Base-by-base conservation (phyloP, 1,140 invertebrate genomes). In the Centruroides vittatus region DNA sequence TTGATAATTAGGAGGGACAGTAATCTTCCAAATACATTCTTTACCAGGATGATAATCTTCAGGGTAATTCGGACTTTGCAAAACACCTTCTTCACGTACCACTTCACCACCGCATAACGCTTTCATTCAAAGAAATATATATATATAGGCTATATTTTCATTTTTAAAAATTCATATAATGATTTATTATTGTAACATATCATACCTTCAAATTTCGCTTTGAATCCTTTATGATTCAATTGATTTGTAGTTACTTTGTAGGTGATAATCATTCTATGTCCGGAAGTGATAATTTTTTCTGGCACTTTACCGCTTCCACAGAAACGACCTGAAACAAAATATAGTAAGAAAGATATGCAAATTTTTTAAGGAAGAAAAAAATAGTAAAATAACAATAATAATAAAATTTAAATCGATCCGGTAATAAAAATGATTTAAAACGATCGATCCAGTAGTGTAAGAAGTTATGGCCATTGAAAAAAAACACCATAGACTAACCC, bases 51-150 rank as follows among this genome's bases (percentile, higher is more conserved):
- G 84, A 73, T 98, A 98, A 70, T 96, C 89, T 67, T 98, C 91
- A 1, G 96, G 96, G 73, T 93, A 98, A 74, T 96, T 96, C 3
- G 96, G 94, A n/a, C 93, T 97, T 70, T 98, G 92, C 56, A 99
- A 72, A 11, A 76, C 78, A 78, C 55, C 78, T 75, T 77, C 76
- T 68, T 93, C 89, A 10, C 90, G 77, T 51, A 82, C 79, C 53
- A 93, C 77, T 41, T 93, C 85, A 11, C 96, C 95, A 11, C 95
- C 94, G 72, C 95, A 98, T 35, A 97, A 85, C 55, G 93, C 92
- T 92, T 69, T 56, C 23, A 23, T 23, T 23, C 23, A 23, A 23
- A 23, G 23, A 23, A 23, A 23, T 23, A 23, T 23, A 23, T 23
- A 23, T 23, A 23, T 23, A 23, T 23, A 23, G 23, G 23, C 23